Conservation (phyloP, 1,140 invertebrate species). For the Oedothorax gibbosus region DNA sequence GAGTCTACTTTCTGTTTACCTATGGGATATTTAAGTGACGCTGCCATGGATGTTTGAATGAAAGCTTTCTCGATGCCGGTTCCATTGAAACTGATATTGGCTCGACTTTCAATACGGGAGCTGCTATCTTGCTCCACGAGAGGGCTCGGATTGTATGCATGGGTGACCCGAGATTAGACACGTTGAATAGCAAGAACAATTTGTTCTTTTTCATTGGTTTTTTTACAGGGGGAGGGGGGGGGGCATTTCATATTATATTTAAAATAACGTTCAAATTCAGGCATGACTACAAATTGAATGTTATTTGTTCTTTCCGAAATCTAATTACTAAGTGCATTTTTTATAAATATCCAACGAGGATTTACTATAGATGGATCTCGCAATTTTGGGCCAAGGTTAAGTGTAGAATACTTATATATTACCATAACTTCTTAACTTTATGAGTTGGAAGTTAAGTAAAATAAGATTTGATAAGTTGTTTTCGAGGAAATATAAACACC, state of each 20-base stretch:
- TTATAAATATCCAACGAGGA: too few species aligned
- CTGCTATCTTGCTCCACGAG: neutral
- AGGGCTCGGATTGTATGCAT: conserved; percentile 18
- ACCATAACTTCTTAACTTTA: too few species aligned
- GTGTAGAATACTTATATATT: too few species aligned
- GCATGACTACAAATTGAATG: too few species aligned
- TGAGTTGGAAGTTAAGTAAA: too few species aligned
- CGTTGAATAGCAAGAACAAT: neutral
- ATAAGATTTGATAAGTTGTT: too few species aligned
- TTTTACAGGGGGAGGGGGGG: neutral
- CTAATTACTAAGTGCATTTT: too few species aligned
- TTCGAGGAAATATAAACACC: too few species aligned
- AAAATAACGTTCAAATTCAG: too few species aligned
- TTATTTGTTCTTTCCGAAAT: too few species aligned
- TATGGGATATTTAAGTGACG: conserved; percentile 41
- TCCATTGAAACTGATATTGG: conserved; percentile 47
- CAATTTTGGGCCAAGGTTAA: too few species aligned
- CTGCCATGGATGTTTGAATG: conserved; percentile 32
- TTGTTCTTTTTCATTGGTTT: neutral
- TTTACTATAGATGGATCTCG: too few species aligned
- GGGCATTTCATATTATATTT: neutral
- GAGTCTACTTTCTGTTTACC: conserved; percentile 22
- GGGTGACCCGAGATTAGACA: conserved; percentile 4
- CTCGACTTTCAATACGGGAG: conserved; percentile 11
- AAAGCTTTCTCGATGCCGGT: conserved; percentile 8